These are phyloP conservation scores for Parnassius smintheus DNA, from an alignment of 2,888 invertebrate species.

Conservation along the genomic window DNA sequence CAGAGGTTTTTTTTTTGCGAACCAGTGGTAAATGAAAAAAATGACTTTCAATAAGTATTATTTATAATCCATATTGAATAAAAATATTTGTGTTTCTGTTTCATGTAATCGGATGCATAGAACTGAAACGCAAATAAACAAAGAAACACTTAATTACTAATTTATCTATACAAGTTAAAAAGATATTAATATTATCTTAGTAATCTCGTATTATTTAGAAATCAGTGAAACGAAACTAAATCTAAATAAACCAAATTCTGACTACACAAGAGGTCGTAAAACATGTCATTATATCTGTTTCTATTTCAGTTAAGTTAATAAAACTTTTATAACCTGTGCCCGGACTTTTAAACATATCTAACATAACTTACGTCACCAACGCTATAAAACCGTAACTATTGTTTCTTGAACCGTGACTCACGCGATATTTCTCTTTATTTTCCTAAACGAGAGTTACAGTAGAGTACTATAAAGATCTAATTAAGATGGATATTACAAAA, in stretches of 20 bases:
- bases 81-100: too few relatives aligned
- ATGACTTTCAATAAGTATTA: too few relatives aligned
- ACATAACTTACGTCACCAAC: constrained; percentile 31
- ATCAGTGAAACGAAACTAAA: constrained; percentile 28
- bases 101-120: too few relatives aligned
- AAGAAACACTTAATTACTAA: too few relatives aligned
- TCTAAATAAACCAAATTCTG: constrained; percentile 28
- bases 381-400: constrained; percentile 31
- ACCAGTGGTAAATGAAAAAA: too few relatives aligned
- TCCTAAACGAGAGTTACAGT: neutral
- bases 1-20: too few relatives aligned
- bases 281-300: constrained; percentile 34
- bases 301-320: constrained; percentile 37
- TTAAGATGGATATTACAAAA: constrained; percentile 12
- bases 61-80: too few relatives aligned
- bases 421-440: constrained; percentile 1
- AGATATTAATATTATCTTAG: too few relatives aligned
- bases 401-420: constrained; percentile 24
- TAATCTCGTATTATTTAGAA: constrained; percentile 5
- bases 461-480: neutral
- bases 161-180: too few relatives aligned
- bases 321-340: constrained; percentile 33
- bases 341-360: constrained; percentile 32
- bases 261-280: constrained; percentile 33
- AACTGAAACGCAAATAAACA: too few relatives aligned